Evolutionary conservation across 2,888 invertebrate species (phyloP).

Genomic region (Synanthedon vespiformis): DNA sequence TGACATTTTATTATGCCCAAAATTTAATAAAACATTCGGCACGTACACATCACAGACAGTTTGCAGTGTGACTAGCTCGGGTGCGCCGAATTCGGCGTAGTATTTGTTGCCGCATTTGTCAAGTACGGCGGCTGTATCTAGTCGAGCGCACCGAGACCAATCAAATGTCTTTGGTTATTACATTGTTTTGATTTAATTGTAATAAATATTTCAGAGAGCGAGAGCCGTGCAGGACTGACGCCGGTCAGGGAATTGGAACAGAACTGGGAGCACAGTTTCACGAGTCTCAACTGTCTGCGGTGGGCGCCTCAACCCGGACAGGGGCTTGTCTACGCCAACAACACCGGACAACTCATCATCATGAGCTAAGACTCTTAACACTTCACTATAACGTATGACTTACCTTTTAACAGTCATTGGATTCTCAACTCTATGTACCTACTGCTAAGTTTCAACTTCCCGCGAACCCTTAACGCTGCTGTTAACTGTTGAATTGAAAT

Average conservation of each 20-base stretch:
- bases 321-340: conserved; percentile 88
- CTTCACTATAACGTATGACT: neutral
- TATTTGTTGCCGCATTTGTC: no score
- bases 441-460: neutral
- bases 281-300: conserved; percentile 84
- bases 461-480: neutral
- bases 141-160: no score
- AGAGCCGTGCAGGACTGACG: conserved; percentile 49
- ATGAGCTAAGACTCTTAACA: conserved; percentile 57
- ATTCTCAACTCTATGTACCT: neutral
- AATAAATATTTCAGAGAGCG: conserved; percentile 23
- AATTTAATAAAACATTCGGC: no score
- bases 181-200: no score
- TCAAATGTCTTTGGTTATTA: no score
- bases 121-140: no score
- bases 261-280: conserved; percentile 73
- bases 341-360: conserved; percentile 83
- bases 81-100: no score
- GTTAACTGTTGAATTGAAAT: conserved; percentile 2
- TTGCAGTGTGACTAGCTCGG: no score
- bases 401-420: neutral
- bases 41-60: no score
- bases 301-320: conserved; percentile 88
- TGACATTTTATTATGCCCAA: no score
- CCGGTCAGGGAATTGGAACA: conserved; percentile 76